phyloP scores from a whole-genome alignment of 30 jellyfish, hydroid and myxozoan genomes.

The Nemopilema nomurai region DNA sequence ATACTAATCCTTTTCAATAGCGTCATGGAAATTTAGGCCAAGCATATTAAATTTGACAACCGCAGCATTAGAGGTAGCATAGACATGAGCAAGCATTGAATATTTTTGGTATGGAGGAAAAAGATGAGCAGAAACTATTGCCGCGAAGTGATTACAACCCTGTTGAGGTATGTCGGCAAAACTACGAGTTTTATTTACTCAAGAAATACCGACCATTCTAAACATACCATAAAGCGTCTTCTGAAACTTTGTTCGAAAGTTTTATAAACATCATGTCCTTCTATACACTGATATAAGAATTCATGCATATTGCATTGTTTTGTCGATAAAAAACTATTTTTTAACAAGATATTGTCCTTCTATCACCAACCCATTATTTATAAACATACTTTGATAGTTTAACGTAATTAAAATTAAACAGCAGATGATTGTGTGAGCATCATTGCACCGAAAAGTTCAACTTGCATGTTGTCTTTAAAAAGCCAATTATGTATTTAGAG shows the following conservation, averaged over 20 bases:
- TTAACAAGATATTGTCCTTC: too few relatives aligned
- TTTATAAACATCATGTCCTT: neutral
- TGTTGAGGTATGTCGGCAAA: conserved; percentile 25
- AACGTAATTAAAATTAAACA: too few relatives aligned
- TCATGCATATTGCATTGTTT: neutral
- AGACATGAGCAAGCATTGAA: neutral
- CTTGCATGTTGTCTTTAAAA: too few relatives aligned
- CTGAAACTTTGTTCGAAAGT: neutral
- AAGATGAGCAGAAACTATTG: conserved; percentile 15
- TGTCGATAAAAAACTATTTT: neutral
- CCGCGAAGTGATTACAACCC: conserved; percentile 52
- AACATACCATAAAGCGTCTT: neutral
- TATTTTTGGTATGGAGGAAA: conserved; percentile 1
- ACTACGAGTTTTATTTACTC: neutral
- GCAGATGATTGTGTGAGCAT: too few relatives aligned
- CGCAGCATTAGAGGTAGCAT: neutral
- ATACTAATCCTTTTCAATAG: too few relatives aligned
- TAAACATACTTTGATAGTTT: too few relatives aligned
- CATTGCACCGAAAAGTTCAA: too few relatives aligned
- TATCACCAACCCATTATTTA: too few relatives aligned
- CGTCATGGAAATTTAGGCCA: too few relatives aligned
- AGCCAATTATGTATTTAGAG: too few relatives aligned
- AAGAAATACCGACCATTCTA: too few relatives aligned
- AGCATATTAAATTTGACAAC: neutral
- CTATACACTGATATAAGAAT: neutral